Percentiles rank a stretch among this genome's conserved stretches.
Conservation (phyloP, 2,113 vertebrate genomes). For the Microtus pennsylvanicus region DNA sequence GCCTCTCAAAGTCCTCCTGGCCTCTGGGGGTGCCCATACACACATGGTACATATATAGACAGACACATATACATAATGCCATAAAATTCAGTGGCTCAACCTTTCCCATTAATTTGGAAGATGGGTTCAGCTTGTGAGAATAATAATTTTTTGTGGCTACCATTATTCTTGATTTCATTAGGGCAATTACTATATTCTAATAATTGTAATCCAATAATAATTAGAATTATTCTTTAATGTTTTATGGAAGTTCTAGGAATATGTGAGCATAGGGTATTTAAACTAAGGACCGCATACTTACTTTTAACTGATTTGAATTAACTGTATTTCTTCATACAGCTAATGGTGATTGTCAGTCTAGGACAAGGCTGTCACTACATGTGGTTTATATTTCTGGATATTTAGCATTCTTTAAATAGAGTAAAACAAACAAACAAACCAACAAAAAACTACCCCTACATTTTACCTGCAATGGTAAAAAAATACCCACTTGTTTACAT, state of each 20-base stretch:
- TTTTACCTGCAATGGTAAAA: constrained; percentile 14
- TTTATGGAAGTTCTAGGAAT: background rate
- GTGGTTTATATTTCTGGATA: background rate
- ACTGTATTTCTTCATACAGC: background rate
- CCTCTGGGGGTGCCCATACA: too few species aligned
- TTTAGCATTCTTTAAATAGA: background rate
- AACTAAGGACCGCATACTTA: background rate
- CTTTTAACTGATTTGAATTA: background rate
- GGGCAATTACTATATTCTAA: background rate
- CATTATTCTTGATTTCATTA: background rate
- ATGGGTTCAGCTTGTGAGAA: background rate
- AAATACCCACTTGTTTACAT: background rate
- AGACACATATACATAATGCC: background rate
- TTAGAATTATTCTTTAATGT: background rate
- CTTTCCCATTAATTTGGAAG: constrained; percentile 41
- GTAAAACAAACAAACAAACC: too few species aligned
- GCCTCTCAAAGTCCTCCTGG: background rate
- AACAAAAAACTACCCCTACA: background rate
- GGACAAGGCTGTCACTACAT: background rate
- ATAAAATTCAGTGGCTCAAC: background rate
- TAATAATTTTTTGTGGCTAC: background rate
- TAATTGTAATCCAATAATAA: background rate
- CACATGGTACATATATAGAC: background rate
- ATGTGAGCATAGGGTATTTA: background rate
- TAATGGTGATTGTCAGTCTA: background rate